These are phyloP conservation scores for Heterodera carotae DNA, from an alignment of 1,140 invertebrate genomes.

Conservation along the genomic window DNA sequence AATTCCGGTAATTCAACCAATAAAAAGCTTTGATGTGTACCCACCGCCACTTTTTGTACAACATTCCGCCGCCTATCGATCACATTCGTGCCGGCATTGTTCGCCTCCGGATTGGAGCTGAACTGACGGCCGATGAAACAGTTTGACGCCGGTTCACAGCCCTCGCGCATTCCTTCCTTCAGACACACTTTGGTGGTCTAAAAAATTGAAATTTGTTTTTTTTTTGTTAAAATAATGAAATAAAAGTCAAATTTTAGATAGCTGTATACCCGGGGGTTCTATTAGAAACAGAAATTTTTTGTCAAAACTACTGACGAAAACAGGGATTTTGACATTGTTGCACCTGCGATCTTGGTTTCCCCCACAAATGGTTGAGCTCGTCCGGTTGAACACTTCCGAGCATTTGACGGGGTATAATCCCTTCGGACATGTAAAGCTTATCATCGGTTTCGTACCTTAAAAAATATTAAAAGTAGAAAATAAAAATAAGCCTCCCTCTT, in stretches of 20 bases:
- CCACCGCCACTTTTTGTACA: conserved; percentile 39
- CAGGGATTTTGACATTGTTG: conserved; percentile 10
- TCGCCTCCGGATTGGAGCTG: conserved; percentile 38
- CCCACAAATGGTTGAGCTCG: conserved; percentile 35
- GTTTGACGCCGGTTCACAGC: conserved; percentile 38
- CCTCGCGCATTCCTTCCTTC: conserved; percentile 35
- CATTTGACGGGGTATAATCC: conserved; percentile 39
- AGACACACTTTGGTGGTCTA: conserved; percentile 47
- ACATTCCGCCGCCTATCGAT: conserved; percentile 44
- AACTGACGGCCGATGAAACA: conserved; percentile 48
- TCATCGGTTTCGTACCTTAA: conserved; percentile 36
- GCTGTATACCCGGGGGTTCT: no score
- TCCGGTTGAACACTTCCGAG: conserved; percentile 29
- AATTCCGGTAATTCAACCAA: no score
- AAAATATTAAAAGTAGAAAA: no score
- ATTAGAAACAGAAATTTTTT: no score
- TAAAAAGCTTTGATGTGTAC: not conserved
- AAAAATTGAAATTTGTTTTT: conserved; percentile 3
- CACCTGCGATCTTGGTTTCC: conserved; percentile 35
- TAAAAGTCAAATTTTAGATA: no score
- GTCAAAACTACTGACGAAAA: no score
- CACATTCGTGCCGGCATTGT: conserved; percentile 39
- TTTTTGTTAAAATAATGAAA: no score
- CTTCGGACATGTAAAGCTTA: conserved; percentile 46
- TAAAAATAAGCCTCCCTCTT: no score